These are phyloP conservation scores for Syrrhaptes paradoxus DNA, from an alignment of 2,113 vertebrate genomes.

Conservation along the genomic window DNA sequence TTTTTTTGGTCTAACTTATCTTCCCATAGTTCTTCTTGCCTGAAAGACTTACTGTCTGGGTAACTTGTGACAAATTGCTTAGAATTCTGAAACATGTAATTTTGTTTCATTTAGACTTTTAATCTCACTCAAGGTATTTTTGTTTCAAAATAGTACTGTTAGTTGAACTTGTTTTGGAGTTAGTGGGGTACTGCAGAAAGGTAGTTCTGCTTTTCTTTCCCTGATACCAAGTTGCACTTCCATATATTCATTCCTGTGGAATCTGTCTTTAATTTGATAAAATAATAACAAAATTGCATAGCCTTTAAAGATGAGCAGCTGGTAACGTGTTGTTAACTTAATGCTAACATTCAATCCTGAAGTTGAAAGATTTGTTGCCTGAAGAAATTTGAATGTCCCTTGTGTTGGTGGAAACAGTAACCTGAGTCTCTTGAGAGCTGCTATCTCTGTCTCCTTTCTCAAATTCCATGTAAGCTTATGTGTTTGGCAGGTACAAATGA, in stretches of 20 bases:
- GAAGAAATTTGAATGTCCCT: background rate
- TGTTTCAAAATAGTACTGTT: background rate
- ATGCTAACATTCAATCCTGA: background rate
- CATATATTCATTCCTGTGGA: background rate
- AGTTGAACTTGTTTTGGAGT: background rate
- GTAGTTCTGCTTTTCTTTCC: background rate
- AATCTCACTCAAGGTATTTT: background rate
- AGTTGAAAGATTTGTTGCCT: background rate
- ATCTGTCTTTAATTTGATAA: background rate
- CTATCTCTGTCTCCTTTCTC: background rate
- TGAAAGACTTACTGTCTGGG: background rate
- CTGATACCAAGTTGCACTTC: background rate
- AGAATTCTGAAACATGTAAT: background rate
- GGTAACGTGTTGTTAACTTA: background rate
- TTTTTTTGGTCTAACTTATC: background rate
- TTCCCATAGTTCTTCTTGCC: background rate
- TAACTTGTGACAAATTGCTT: background rate
- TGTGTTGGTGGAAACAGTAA: background rate
- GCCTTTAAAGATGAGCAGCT: background rate
- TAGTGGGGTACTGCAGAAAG: background rate
- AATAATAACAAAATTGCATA: background rate
- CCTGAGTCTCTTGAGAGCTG: background rate
- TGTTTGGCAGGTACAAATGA: slow-evolving; percentile 2
- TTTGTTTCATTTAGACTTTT: background rate
- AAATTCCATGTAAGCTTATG: background rate